phyloP scores from a whole-genome alignment of 2,888 invertebrate species.

The Oegoconia quadripuncta region DNA sequence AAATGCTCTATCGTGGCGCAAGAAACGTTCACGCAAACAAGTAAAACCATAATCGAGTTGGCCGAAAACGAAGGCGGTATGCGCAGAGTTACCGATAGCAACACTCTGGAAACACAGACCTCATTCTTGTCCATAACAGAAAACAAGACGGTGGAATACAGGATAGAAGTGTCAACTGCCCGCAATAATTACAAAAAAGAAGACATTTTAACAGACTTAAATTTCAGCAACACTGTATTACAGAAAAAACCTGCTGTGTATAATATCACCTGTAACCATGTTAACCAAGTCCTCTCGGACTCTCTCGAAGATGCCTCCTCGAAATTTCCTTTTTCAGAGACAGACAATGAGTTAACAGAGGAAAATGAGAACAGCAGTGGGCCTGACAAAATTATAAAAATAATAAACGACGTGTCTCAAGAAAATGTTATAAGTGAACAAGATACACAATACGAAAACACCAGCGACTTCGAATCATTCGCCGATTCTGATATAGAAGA shows the following conservation, averaged over 20 bases:
- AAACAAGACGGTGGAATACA: conserved; percentile 50
- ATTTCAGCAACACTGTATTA: conserved; percentile 1
- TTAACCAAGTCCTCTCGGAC: conserved; percentile 13
- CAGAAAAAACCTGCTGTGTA: conserved; percentile 5
- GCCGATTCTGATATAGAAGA: conserved; percentile 51
- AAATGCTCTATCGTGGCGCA: conserved; percentile 40
- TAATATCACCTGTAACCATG: conserved; percentile 11
- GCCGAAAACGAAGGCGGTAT: conserved; percentile 47
- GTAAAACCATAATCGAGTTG: conserved; percentile 77
- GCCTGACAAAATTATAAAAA: conserved; percentile 28
- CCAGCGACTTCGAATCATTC: conserved; percentile 34
- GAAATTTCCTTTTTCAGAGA: conserved; percentile 36
- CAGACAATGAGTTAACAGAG: conserved; percentile 32
- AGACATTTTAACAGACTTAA: not conserved
- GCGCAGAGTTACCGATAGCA: conserved; percentile 24
- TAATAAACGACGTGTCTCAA: conserved; percentile 8
- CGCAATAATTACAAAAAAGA: conserved; percentile 13
- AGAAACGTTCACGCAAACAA: conserved; percentile 77
- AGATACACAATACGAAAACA: conserved; percentile 16
- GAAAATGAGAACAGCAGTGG: conserved; percentile 29
- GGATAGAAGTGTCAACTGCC: conserved; percentile 35
- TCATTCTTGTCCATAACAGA: conserved; percentile 57
- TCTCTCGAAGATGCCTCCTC: conserved; percentile 30
- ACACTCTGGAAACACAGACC: conserved; percentile 62
- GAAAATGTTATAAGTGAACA: conserved; percentile 15